Evolutionary conservation across 2,888 invertebrate species (phyloP).

Genomic region (Athetis lepigone): DNA sequence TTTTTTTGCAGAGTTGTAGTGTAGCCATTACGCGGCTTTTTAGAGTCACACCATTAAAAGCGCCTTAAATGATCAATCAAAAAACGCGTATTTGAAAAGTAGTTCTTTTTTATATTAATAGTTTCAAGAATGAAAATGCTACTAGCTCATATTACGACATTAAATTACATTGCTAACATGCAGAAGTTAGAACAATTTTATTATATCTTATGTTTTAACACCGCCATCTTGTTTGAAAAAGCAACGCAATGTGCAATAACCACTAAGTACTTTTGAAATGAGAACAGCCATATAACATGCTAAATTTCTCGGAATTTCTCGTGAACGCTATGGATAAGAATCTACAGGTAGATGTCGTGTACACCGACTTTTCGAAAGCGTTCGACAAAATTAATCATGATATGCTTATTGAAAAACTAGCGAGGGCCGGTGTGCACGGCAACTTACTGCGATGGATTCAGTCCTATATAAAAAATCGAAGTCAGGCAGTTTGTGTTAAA

Average conservation of each 20-base stretch:
- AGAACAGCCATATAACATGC: constrained; percentile 24
- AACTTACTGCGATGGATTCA: constrained; percentile 5
- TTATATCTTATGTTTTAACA: neutral
- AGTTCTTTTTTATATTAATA: too few relatives aligned
- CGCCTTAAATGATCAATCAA: neutral
- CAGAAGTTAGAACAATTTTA: constrained; percentile 3
- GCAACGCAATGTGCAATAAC: constrained; percentile 5
- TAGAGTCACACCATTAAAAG: neutral
- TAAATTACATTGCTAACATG: constrained; percentile 18
- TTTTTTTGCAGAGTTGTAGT: too few relatives aligned
- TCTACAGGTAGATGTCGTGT: constrained; percentile 36
- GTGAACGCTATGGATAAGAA: constrained; percentile 31
- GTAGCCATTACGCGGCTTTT: too few relatives aligned
- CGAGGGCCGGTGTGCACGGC: constrained; percentile 11
- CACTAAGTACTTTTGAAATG: constrained; percentile 33
- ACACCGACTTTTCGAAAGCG: constrained; percentile 39
- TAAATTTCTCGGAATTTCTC: constrained; percentile 24
- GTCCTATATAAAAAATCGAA: neutral
- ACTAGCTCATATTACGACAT: constrained; percentile 17
- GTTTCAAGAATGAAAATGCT: too few relatives aligned
- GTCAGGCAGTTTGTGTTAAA: too few relatives aligned
- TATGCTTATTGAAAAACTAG: constrained; percentile 1
- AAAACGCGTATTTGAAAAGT: neutral
- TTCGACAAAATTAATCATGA: constrained; percentile 29
- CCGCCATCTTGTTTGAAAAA: neutral